Evolutionary conservation across 2,888 invertebrate genomes (phyloP), one percentile per base, ranked within the genome.

Genomic region (Gisinianus flammeolus): DNA sequence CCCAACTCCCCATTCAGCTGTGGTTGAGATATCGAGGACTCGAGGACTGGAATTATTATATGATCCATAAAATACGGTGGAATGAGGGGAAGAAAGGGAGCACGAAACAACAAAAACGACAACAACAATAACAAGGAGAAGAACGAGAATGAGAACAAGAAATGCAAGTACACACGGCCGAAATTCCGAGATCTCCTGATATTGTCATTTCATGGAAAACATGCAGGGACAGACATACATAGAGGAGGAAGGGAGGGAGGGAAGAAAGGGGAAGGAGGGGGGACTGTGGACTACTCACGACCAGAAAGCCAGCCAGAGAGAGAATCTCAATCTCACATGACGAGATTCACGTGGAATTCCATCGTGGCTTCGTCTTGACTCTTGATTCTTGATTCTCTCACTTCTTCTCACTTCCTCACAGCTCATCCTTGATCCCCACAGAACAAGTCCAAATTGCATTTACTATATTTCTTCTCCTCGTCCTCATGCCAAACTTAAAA

Each of bases 221-320:
- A 44, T 16, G n/a, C n/a, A n/a, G n/a, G n/a, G n/a, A n/a, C n/a
- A n/a, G n/a, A n/a, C n/a, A n/a, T n/a, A n/a, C n/a, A 8, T 12
- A 44, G 44, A 44, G 44, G 44, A 44, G 2, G 19, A 19, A 44
- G 2, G 8, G 44, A 44, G 2, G 19, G 44, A 44, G 2, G 19
- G 44, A 44, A 16, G 44, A 19, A 44, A 44, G 19, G 12, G 44
- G 44, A 44, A 16, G 12, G 44, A 44, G 44, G 44, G 44, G 19
- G 19, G 44, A 44, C 44, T 16, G 44, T n/a, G n/a, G n/a, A n/a
- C n/a, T n/a, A 44, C 12, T 44, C 44, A 44, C 12, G 35, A 35
- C n/a, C n/a, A n/a, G n/a, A n/a, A n/a, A n/a, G n/a, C n/a, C 5
- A 64, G 62, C 8, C 16, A 62, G 62, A 62, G 62, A 62, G 62